Percentiles rank a stretch among this genome's conserved stretches.
Evolutionary conservation across 2,113 vertebrate species (phyloP).

Genomic region (Odontesthes bonariensis): DNA sequence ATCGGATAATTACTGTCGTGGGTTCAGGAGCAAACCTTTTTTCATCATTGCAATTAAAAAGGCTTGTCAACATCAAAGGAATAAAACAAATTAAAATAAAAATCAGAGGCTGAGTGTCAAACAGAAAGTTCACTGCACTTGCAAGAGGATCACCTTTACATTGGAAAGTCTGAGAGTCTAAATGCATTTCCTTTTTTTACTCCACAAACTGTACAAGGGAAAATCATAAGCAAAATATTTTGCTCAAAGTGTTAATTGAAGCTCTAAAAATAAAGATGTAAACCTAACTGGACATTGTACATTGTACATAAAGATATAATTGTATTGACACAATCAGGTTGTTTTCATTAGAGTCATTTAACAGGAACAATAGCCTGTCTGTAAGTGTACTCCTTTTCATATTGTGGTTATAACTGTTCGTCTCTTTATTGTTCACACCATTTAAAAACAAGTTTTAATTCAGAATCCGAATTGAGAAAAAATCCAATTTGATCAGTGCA

Average conservation of each 20-base stretch:
- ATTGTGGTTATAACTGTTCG: background rate
- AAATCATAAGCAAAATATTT: background rate
- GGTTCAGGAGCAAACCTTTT: slow-evolving; percentile 43
- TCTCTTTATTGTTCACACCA: background rate
- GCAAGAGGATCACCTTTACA: slow-evolving; percentile 27
- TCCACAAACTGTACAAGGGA: background rate
- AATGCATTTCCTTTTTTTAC: slow-evolving; percentile 1
- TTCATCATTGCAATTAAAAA: slow-evolving; percentile 62
- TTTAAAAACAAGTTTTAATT: slow-evolving; percentile 2
- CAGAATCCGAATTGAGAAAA: background rate
- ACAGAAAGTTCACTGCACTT: slow-evolving; percentile 38
- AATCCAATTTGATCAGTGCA: background rate
- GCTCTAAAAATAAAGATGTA: too few species aligned
- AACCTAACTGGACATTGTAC: too few species aligned
- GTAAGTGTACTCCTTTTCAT: too few species aligned
- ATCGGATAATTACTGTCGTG: slow-evolving; percentile 56
- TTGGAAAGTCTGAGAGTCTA: slow-evolving; percentile 19
- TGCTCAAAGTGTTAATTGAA: background rate
- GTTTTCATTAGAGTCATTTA: too few species aligned
- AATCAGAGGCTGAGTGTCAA: slow-evolving; percentile 56
- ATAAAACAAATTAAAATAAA: slow-evolving; percentile 11
- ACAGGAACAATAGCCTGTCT: too few species aligned
- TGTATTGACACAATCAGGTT: too few species aligned
- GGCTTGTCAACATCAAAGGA: slow-evolving; percentile 73
- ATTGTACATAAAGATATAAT: too few species aligned